Evolutionary conservation across 1,140 invertebrate genomes (phyloP), one percentile per base, ranked within the genome.

Genomic region (Dolichoris vasculosae): DNA sequence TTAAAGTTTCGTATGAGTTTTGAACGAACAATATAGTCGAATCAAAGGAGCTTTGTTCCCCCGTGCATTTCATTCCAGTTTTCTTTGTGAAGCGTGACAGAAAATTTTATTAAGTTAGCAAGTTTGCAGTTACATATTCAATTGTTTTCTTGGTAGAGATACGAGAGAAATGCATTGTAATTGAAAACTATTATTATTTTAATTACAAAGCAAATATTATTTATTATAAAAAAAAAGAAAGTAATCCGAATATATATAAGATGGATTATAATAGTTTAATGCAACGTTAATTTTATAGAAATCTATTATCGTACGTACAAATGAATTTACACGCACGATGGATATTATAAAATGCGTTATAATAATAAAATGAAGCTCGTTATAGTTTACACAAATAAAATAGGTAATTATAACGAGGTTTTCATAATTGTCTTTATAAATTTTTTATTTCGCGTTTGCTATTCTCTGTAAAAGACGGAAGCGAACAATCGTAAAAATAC

Each of bases 61-160:
- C 15, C 43, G 40, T 51, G 17, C 67, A 40, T 26, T 82, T 73
- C 69, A 71, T 73, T 82, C 20, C 40, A 30, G 30, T 40, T 82
- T 71, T 73, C 80, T 82, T 82, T 55, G 48, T 73, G 30, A 17
- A 71, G 79, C 30, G 48, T 48, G 64, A 48, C 40, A 38, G 43
- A 51, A 51, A 51, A 82, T 71, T 82, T 82, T 71, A 82, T 51
- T 46, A 82, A 69, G 79, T 82, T 82, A 71, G 11, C 3, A 71
- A 82, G 79, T 69, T 82, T 43, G 64, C 4, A 51, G 30, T 77
- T 77, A 67, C 38, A 77, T n/a, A 83, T 77, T 77, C 59, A 77
- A 83, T 83, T 83, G 75, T 83, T 77, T 83, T 76, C 51, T 43
- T 35, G 35, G 30, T 63, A 63, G 32, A 77, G n/a, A 35, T 40